phyloP scores from a whole-genome alignment of 2,797 vertebrate species.

The Cottoperca gobio region DNA sequence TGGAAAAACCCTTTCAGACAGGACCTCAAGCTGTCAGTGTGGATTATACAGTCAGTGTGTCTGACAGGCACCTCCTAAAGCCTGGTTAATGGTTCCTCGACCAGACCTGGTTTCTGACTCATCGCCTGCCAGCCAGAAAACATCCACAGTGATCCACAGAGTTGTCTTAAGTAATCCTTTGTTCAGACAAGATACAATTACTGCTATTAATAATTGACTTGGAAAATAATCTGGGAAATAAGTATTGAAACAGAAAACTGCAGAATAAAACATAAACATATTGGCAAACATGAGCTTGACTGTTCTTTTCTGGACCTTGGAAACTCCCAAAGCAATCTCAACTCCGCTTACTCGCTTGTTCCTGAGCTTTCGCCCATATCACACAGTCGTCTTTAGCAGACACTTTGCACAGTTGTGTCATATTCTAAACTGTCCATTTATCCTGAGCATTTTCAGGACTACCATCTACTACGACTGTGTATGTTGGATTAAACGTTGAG shows the following conservation, averaged over 20 bases:
- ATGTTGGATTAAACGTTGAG: not conserved
- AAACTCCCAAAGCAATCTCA: not conserved
- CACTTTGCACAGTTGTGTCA: not conserved
- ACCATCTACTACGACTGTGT: not conserved
- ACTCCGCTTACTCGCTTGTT: not conserved
- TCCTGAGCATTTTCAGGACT: not conserved
- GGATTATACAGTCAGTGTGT: slow-evolving; percentile 60
- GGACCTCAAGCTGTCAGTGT: slow-evolving; percentile 56
- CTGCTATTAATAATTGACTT: slow-evolving; percentile 4
- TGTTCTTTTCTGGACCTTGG: not conserved
- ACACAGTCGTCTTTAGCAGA: not conserved
- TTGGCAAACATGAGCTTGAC: not conserved
- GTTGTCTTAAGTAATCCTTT: not conserved
- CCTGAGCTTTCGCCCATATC: not conserved
- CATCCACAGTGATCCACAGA: not conserved
- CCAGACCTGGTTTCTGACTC: slow-evolving; percentile 29
- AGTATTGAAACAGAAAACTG: not conserved
- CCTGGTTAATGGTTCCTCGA: slow-evolving; percentile 27
- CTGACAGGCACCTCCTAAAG: slow-evolving; percentile 51
- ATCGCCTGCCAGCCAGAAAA: slow-evolving; percentile 13
- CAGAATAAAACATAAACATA: not conserved
- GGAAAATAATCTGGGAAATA: not conserved
- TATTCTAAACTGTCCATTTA: not conserved
- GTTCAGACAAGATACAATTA: not conserved
- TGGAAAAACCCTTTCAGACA: slow-evolving; percentile 53